These are phyloP conservation scores for Patiria pectinifera DNA, from an alignment of 53 echinoderm and acorn worm genomes.

Conservation along the genomic window DNA sequence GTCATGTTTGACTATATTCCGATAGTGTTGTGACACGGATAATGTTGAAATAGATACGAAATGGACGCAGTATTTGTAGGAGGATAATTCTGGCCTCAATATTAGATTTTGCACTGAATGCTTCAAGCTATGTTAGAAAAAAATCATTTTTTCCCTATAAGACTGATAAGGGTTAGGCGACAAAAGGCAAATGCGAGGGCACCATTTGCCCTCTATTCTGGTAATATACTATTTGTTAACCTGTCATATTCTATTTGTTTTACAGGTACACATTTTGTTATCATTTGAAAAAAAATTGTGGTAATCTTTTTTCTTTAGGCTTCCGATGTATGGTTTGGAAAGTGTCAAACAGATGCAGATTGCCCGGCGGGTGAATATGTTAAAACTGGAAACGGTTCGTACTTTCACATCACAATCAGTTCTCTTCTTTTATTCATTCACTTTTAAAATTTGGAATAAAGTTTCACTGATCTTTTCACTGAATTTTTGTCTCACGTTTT, in stretches of 20 bases:
- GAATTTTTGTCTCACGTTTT: too few relatives aligned
- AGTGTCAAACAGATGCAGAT: conserved; percentile 54
- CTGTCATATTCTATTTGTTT: not conserved
- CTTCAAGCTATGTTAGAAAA: too few relatives aligned
- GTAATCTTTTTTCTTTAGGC: conserved; percentile 41
- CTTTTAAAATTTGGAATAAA: not conserved
- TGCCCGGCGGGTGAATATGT: conserved; percentile 54
- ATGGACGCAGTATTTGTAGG: too few relatives aligned
- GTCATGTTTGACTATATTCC: not conserved
- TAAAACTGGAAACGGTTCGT: conserved; percentile 77
- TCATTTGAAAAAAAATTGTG: not conserved
- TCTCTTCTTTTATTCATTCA: not conserved
- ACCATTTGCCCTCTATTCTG: too few relatives aligned
- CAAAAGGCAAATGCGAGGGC: too few relatives aligned
- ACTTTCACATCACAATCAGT: not conserved
- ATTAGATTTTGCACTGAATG: not conserved
- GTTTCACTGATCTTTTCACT: too few relatives aligned
- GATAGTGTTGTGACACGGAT: not conserved
- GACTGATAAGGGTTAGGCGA: too few relatives aligned
- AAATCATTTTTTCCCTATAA: too few relatives aligned
- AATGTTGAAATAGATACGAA: too few relatives aligned
- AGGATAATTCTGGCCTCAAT: not conserved
- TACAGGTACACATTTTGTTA: not conserved
- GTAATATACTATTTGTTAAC: too few relatives aligned
- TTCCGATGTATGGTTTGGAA: conserved; percentile 56